Conservation (phyloP, 2,797 vertebrate genomes). For the Onychomys arenicola region DNA sequence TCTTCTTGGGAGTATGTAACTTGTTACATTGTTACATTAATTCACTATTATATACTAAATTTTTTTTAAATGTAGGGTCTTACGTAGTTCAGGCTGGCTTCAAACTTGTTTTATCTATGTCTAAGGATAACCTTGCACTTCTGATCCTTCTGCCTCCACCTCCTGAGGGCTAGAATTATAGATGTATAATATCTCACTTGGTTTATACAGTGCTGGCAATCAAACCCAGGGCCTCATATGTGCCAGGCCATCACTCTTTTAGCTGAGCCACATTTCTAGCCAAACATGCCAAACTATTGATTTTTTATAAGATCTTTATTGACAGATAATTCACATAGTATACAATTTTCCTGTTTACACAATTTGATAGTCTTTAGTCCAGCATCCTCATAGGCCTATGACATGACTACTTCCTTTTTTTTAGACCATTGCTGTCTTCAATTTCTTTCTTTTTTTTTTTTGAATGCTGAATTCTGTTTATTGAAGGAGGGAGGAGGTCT, state of each 20-base stretch:
- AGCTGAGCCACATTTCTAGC: not conserved
- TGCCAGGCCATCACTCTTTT: not conserved
- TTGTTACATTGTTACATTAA: not conserved
- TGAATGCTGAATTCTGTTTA: no score
- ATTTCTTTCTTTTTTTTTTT: no score
- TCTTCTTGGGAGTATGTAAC: not conserved
- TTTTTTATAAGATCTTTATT: no score
- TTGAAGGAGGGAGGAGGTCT: no score
- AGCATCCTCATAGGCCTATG: no score
- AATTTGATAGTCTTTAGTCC: no score
- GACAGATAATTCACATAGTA: no score
- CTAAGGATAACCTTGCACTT: not conserved
- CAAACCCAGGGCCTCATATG: not conserved
- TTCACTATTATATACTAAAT: not conserved
- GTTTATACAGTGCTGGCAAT: not conserved
- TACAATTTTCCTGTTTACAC: no score
- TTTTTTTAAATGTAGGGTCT: not conserved
- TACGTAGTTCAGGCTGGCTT: not conserved
- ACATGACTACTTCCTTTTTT: no score
- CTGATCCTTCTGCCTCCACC: not conserved
- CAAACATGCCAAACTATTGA: not conserved
- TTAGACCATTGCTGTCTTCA: no score
- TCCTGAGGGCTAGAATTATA: not conserved
- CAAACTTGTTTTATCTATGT: not conserved
- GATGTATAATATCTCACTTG: not conserved